These are phyloP conservation scores for Drosophila gunungcola DNA, from an alignment of 1,140 invertebrate species.

Conservation along the genomic window DNA sequence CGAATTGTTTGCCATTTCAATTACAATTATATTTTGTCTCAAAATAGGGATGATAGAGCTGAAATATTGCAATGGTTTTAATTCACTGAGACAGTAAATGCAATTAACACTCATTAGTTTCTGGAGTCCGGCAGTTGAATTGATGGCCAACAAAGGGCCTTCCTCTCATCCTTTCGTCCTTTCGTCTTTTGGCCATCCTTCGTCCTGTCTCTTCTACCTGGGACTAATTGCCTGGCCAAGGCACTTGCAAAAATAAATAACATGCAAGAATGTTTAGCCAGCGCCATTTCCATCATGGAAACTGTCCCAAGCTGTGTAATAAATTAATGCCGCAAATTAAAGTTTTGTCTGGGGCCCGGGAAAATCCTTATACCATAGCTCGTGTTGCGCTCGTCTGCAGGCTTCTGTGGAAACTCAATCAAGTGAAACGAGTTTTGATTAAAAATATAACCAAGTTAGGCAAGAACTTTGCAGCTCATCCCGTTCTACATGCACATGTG, in stretches of 20 bases:
- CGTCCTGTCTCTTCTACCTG: not conserved
- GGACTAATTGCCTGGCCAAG: slow-evolving; percentile 33
- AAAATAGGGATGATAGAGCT: not conserved
- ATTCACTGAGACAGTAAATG: slow-evolving; percentile 30
- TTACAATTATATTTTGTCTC: slow-evolving; percentile 14
- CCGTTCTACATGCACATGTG: slow-evolving; percentile 7
- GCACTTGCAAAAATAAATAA: slow-evolving; percentile 50
- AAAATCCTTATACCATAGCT: not conserved
- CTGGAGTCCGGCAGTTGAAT: slow-evolving; percentile 36
- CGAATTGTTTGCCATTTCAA: slow-evolving; percentile 7
- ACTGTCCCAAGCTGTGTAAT: slow-evolving; percentile 26
- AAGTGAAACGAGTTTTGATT: slow-evolving; percentile 80
- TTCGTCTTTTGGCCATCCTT: not conserved
- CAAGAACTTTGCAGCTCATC: slow-evolving; percentile 50
- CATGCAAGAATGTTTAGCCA: slow-evolving; percentile 35
- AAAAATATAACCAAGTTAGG: slow-evolving; percentile 79
- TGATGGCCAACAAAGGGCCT: slow-evolving; percentile 38
- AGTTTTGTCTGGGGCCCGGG: slow-evolving; percentile 12
- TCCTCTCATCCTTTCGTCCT: not conserved
- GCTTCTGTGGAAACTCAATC: slow-evolving; percentile 71
- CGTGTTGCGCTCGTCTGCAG: not conserved
- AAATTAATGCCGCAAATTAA: slow-evolving; percentile 46
- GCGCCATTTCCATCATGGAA: slow-evolving; percentile 28
- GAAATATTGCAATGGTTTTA: slow-evolving; percentile 28
- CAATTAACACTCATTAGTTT: slow-evolving; percentile 55